A percentile compares a stretch with the other conserved stretches of the same genome.
Evolutionary conservation across 1,140 invertebrate species (phyloP).

Genomic region (Polyergus mexicanus): DNA sequence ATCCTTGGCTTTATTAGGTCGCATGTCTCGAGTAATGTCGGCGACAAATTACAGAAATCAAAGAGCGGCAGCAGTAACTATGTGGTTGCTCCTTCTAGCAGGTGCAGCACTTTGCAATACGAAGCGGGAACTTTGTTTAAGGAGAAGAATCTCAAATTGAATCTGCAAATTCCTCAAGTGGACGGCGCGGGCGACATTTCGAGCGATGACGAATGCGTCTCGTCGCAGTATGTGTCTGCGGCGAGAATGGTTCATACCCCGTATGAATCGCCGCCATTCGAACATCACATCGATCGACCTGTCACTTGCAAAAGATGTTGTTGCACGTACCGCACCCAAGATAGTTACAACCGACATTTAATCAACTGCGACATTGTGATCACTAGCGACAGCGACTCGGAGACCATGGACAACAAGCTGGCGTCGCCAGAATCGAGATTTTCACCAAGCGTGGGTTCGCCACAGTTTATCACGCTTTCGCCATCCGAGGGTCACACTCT

Average conservation of each 20-base stretch:
- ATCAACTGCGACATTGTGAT: constrained; percentile 92
- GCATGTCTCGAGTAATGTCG: constrained; percentile 26
- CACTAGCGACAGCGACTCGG: constrained; percentile 92
- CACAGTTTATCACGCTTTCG: constrained; percentile 82
- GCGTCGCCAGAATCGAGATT: constrained; percentile 81
- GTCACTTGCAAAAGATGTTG: constrained; percentile 96
- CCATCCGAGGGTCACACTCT: constrained; percentile 82
- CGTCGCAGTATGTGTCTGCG: constrained; percentile 73
- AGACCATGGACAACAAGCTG: constrained; percentile 84
- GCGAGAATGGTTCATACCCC: constrained; percentile 81
- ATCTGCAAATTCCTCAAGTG: constrained; percentile 89
- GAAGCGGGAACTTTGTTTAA: constrained; percentile 39
- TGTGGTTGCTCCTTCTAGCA: not conserved
- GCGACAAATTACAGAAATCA: constrained; percentile 47
- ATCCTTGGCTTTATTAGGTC: constrained; percentile 66
- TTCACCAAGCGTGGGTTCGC: constrained; percentile 78
- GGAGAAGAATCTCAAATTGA: constrained; percentile 66
- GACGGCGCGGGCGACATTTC: constrained; percentile 92
- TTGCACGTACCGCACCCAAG: constrained; percentile 94
- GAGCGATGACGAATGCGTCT: constrained; percentile 84
- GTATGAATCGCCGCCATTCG: constrained; percentile 71
- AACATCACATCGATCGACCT: constrained; percentile 88
- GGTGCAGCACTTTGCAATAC: not conserved
- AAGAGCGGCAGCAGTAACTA: constrained; percentile 5
- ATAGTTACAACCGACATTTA: constrained; percentile 94